Conservation (phyloP, 2,113 vertebrate species). For the Nothoprocta perdicaria region DNA sequence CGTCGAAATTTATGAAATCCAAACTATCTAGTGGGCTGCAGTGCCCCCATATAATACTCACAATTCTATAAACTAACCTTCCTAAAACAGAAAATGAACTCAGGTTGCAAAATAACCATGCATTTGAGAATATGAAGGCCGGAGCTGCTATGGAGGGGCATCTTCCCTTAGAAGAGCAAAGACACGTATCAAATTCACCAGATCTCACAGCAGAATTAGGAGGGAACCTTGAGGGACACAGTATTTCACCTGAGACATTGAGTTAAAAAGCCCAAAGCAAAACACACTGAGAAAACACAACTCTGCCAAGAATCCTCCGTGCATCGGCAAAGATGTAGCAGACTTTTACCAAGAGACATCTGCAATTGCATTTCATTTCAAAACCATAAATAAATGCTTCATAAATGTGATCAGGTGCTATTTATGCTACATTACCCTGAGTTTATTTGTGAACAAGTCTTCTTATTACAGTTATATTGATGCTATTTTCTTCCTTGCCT, state of each 20-base stretch:
- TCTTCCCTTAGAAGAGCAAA: background rate
- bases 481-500: background rate
- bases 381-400: background rate
- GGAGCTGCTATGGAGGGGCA: background rate
- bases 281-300: background rate
- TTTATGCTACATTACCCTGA: background rate
- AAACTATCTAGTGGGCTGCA: slow-evolving; percentile 3
- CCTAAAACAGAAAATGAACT: background rate
- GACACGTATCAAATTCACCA: background rate
- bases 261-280: background rate
- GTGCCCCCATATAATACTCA: slow-evolving; percentile 6
- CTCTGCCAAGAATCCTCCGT: background rate
- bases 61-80: background rate
- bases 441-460: background rate
- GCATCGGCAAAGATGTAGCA: background rate
- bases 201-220: background rate
- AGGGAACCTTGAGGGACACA: background rate
- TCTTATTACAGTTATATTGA: background rate
- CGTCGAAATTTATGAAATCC: slow-evolving; percentile 44
- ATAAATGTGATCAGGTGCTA: background rate
- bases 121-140: background rate
- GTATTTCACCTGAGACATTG: background rate
- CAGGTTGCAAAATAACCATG: background rate
- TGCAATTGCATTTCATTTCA: background rate
- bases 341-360: background rate